Percentiles rank a stretch among this genome's conserved stretches.
These are phyloP conservation scores for Pachycephala philippinensis DNA, from an alignment of 2,113 vertebrate genomes.

Conservation along the genomic window DNA sequence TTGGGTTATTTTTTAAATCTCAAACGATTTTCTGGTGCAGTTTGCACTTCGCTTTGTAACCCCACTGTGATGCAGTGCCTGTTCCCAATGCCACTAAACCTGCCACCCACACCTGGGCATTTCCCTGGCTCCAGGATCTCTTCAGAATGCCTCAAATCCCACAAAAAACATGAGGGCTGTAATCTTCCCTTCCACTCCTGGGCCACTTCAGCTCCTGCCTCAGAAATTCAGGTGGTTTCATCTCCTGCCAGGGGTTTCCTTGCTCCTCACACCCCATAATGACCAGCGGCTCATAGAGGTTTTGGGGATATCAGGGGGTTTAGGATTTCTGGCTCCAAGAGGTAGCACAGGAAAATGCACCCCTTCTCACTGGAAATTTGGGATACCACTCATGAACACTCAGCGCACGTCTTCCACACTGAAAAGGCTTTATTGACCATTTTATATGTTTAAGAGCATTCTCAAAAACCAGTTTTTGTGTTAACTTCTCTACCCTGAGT, in stretches of 20 bases:
- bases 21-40: neutral
- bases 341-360: neutral
- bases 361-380: neutral
- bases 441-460: neutral
- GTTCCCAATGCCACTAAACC: neutral
- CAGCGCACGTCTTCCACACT: neutral
- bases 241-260: neutral
- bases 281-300: rapidly evolving
- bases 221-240: neutral
- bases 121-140: neutral
- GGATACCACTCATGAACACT: neutral
- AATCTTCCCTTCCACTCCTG: neutral
- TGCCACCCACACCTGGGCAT: neutral
- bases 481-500: neutral
- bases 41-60: neutral
- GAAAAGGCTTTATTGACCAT: neutral
- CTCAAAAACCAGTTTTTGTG: neutral
- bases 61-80: neutral
- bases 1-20: neutral
- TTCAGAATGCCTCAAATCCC: neutral
- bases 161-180: neutral
- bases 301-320: rapidly evolving
- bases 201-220: neutral
- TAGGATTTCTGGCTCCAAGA: neutral
- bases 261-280: rapidly evolving